Conservation (phyloP, 2,797 vertebrate species). For the Tadarida brasiliensis region DNA sequence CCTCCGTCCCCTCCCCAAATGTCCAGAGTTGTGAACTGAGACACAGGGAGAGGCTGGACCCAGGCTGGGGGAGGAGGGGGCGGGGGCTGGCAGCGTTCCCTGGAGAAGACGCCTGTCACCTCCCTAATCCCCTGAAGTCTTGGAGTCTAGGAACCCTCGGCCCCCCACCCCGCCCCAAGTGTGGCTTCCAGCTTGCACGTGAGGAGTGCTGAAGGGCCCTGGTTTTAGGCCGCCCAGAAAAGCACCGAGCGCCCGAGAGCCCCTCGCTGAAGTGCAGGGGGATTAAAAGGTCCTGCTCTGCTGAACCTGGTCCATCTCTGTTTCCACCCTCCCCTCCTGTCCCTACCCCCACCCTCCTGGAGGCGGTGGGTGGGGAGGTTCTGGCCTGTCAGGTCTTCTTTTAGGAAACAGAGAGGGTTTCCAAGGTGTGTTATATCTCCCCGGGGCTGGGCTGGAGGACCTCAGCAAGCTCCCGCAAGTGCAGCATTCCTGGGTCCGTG, state of each 20-base stretch:
- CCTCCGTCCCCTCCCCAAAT: not conserved
- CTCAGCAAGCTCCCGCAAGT: not conserved
- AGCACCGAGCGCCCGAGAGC: not conserved
- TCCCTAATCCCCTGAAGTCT: conserved; percentile 73
- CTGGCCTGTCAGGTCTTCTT: too few relatives aligned
- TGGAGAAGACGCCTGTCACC: conserved; percentile 61
- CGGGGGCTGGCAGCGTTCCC: conserved; percentile 56
- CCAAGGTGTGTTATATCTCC: not conserved
- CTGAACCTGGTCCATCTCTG: not conserved
- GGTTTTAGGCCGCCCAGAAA: not conserved
- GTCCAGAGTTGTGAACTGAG: not conserved
- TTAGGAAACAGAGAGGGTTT: too few relatives aligned
- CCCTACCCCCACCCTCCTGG: not conserved
- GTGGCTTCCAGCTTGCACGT: not conserved
- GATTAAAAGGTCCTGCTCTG: not conserved
- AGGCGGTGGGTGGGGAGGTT: not conserved
- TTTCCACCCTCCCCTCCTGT: rapidly evolving
- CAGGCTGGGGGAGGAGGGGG: not conserved
- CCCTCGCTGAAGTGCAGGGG: not conserved
- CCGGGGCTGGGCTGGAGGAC: not conserved
- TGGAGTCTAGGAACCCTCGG: conserved; percentile 58
- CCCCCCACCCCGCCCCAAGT: not conserved
- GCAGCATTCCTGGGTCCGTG: not conserved
- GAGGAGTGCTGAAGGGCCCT: not conserved
- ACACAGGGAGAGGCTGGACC: not conserved